A percentile compares a stretch with the other conserved stretches of the same genome.
Conservation (phyloP, 2,888 invertebrate genomes). For the Sphaeridia pumilis region DNA sequence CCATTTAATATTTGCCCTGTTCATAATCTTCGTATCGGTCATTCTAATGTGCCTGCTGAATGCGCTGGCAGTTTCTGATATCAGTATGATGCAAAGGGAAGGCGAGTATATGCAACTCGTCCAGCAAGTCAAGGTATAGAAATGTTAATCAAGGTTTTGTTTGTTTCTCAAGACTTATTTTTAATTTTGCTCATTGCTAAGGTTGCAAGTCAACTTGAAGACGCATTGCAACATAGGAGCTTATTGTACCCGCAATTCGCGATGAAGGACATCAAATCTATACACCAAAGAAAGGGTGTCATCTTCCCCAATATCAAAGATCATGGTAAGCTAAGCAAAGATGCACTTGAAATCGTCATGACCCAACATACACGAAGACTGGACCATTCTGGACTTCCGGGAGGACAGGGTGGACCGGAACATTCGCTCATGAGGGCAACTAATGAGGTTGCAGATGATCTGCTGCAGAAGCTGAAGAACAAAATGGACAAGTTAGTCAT, state of each 20-base stretch:
- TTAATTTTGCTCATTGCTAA: slow-evolving; percentile 7
- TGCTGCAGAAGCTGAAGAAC: slow-evolving; percentile 29
- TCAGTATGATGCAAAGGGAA: slow-evolving; percentile 36
- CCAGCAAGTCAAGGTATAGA: slow-evolving; percentile 34
- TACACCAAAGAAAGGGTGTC: slow-evolving; percentile 35
- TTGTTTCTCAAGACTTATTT: background rate
- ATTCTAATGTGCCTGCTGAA: slow-evolving; percentile 35
- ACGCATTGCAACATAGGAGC: slow-evolving; percentile 34
- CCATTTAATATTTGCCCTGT: slow-evolving; percentile 36
- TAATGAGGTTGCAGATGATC: slow-evolving; percentile 33
- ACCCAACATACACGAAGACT: slow-evolving; percentile 28
- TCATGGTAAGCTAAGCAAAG: slow-evolving; percentile 35
- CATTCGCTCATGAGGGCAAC: slow-evolving; percentile 13
- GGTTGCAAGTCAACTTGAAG: slow-evolving; percentile 36
- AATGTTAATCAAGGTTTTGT: slow-evolving; percentile 3
- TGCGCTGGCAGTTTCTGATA: slow-evolving; percentile 35
- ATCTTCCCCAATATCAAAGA: slow-evolving; percentile 36
- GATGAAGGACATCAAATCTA: slow-evolving; percentile 29
- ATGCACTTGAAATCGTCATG: slow-evolving; percentile 36
- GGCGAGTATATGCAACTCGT: slow-evolving; percentile 36
- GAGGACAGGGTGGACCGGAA: background rate
- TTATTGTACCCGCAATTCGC: slow-evolving; percentile 36
- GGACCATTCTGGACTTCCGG: slow-evolving; percentile 12
- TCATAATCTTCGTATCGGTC: slow-evolving; percentile 36
- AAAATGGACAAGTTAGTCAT: slow-evolving; percentile 33